Base-by-base conservation (phyloP, 1,140 invertebrate species). In the Nymphalis io region DNA sequence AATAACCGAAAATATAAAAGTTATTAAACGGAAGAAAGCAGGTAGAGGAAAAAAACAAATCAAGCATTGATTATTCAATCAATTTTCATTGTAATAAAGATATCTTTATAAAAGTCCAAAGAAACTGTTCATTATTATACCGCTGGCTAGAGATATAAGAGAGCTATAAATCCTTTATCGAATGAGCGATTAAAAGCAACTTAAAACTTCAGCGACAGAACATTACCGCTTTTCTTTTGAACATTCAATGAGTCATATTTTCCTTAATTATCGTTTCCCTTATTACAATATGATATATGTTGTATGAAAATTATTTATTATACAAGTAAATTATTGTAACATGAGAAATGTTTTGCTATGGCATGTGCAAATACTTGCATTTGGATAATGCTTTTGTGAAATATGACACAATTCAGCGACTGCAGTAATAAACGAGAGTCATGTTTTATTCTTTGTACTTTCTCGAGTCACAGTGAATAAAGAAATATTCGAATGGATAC, bases 401-500 rank as follows among this genome's bases (percentile, higher is more conserved):
- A 63, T 60, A 60, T 60, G 59, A 44, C 59, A 60, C 59, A 46
- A 44, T 60, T 60, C 38, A 11, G 15, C 20, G 40, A 11, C 33
- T 20, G n/a, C 59, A 21, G 59, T 60, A n/a, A 23, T 60, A 60
- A 44, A 60, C 59, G 18, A 44, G 51, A 38, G 58, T 5, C n/a
- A 27, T 60, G 65, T 60, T 68, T 68, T 60, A 60, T 68, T 68
- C 68, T 65, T 60, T 65, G 18, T 60, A 58, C 20, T 2, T 53
- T 53, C 38, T 44, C 46, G 46, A 21, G 38, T 63, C 59, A 46
- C 40, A 64, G 38, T 62, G 74, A 62, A 81, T 76, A 80, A 77
- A 78, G 76, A 69, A 79, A 81, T 74, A 78, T 81, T 73, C 72
- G 46, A 74, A 71, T 61, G 46, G 46, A 51, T 20, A 20, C 46